Evolutionary conservation across 2,888 invertebrate genomes (phyloP).

Genomic region (Agrochola lychnidis): DNA sequence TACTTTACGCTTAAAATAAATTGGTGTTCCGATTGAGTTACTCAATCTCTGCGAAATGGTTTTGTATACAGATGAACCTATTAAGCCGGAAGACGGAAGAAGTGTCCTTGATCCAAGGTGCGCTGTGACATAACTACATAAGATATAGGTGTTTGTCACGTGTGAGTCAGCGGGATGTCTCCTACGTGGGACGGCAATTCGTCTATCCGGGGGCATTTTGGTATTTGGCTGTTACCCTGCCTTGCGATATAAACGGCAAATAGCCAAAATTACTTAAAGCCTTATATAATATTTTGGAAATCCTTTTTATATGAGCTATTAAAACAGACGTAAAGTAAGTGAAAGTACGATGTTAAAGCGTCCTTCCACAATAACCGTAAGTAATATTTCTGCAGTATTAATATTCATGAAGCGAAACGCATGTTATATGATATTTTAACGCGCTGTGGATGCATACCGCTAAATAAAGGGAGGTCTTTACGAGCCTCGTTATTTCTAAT

Average conservation of each 20-base stretch:
- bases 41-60: slow-evolving; percentile 53
- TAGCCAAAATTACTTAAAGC: slow-evolving; percentile 10
- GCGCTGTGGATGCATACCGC: slow-evolving; percentile 54
- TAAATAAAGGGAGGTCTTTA: slow-evolving; percentile 66
- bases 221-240: neutral
- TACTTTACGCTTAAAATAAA: slow-evolving; percentile 55
- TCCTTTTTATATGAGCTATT: slow-evolving; percentile 29
- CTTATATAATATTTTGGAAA: slow-evolving; percentile 26
- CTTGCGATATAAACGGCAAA: neutral
- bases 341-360: slow-evolving; percentile 49
- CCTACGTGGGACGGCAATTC: slow-evolving; percentile 45
- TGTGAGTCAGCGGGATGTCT: slow-evolving; percentile 76
- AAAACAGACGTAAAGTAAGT: slow-evolving; percentile 45
- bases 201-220: slow-evolving; percentile 20
- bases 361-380: slow-evolving; percentile 46
- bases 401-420: slow-evolving; percentile 64
- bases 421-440: slow-evolving; percentile 64
- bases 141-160: slow-evolving; percentile 21
- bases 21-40: slow-evolving; percentile 53
- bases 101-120: slow-evolving; percentile 71
- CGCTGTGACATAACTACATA: slow-evolving; percentile 69
- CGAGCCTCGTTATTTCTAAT: slow-evolving; percentile 64
- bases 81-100: slow-evolving; percentile 68
- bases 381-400: slow-evolving; percentile 59
- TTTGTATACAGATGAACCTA: slow-evolving; percentile 59